These are phyloP conservation scores for Otolemur crassicaudatus DNA, from an alignment of 2,797 vertebrate genomes.

Conservation along the genomic window DNA sequence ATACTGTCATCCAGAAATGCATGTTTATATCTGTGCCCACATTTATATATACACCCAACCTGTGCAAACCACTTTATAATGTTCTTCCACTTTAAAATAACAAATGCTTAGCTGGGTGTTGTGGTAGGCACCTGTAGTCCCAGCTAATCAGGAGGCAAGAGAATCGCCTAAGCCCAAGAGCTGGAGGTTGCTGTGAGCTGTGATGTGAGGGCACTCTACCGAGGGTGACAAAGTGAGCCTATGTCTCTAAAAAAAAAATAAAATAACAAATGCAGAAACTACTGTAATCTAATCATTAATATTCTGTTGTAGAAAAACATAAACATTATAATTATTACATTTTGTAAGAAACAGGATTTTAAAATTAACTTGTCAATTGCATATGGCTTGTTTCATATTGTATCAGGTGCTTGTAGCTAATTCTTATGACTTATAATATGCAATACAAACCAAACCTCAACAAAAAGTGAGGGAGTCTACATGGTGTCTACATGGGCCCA, in stretches of 20 bases:
- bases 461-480: neutral
- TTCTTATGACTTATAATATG: constrained; percentile 6
- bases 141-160: too few species aligned
- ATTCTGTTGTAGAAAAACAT: neutral
- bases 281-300: neutral
- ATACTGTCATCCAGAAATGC: neutral
- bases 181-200: too few species aligned
- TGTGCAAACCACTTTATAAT: neutral
- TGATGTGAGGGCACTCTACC: too few species aligned
- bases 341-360: constrained; percentile 8
- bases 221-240: too few species aligned
- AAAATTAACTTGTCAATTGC: constrained; percentile 9
- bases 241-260: too few species aligned
- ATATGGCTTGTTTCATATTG: constrained; percentile 7
- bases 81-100: constrained; percentile 29
- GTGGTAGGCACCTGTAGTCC: too few species aligned
- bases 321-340: neutral
- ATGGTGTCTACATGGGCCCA: neutral
- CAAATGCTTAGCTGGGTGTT: too few species aligned
- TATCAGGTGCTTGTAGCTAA: neutral
- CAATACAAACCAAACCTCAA: neutral
- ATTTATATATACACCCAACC: neutral
- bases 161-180: too few species aligned
- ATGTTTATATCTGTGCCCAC: constrained; percentile 1
- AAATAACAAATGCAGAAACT: neutral